phyloP scores from a whole-genome alignment of 2,797 vertebrate species.

The Coregonus sp. region DNA sequence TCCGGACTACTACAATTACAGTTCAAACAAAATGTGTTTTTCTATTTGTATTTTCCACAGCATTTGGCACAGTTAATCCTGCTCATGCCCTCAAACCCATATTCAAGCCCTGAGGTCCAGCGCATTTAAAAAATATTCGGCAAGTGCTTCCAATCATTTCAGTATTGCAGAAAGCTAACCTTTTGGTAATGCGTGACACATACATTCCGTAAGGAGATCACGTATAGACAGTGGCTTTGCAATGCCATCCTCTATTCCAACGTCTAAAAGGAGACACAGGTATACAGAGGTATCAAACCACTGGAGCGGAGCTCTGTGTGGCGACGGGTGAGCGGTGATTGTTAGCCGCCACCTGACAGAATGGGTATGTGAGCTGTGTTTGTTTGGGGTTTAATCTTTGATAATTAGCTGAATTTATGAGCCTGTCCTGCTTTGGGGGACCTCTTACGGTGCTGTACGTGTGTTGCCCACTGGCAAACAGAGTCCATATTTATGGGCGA shows the following conservation, averaged over 20 bases:
- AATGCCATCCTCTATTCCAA: neutral
- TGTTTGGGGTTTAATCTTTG: constrained; percentile 1
- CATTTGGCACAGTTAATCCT: too few species aligned
- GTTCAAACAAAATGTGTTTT: too few species aligned
- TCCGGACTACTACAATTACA: too few species aligned
- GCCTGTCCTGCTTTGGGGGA: neutral
- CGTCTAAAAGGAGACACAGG: neutral
- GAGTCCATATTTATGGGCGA: neutral
- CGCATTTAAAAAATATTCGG: too few species aligned
- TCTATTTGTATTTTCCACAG: too few species aligned
- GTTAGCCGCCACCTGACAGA: too few species aligned
- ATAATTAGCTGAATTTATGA: neutral
- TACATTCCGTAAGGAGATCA: neutral
- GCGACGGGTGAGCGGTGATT: neutral
- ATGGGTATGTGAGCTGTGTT: neutral
- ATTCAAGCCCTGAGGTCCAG: too few species aligned
- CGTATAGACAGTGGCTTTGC: neutral
- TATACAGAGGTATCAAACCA: neutral
- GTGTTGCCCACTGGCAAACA: neutral
- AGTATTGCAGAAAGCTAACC: too few species aligned
- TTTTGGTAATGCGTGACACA: too few species aligned
- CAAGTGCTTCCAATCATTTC: too few species aligned
- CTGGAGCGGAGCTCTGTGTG: neutral
- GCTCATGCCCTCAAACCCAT: too few species aligned
- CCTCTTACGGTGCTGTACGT: neutral